A percentile compares a stretch with the other conserved stretches of the same genome.
phyloP scores from a whole-genome alignment of 92 coral and sea anemone genomes.

The Siderastrea radians region DNA sequence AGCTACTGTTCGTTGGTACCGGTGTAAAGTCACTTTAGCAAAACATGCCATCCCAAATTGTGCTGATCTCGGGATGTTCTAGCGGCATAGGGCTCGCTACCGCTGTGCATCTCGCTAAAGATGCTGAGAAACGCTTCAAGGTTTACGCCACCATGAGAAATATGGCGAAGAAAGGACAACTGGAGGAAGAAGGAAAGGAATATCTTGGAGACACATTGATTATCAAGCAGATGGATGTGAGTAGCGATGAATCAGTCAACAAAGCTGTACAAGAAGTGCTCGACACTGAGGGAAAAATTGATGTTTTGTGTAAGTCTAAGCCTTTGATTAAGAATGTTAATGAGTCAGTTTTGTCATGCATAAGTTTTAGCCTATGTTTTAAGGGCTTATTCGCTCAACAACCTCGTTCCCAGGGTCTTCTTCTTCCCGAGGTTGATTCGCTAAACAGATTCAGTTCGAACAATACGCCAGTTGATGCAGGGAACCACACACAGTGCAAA shows the following conservation, averaged over 20 bases:
- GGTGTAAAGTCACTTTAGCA: too few relatives aligned
- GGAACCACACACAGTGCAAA: too few relatives aligned
- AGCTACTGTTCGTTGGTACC: too few relatives aligned
- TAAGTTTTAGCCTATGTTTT: too few relatives aligned
- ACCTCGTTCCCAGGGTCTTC: too few relatives aligned
- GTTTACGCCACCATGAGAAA: conserved; percentile 96
- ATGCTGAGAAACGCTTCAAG: conserved; percentile 82
- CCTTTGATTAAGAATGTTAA: too few relatives aligned
- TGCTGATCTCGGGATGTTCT: background rate
- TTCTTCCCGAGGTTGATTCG: too few relatives aligned
- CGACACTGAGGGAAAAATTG: background rate
- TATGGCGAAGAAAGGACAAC: conserved; percentile 73
- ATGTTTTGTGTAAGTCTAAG: background rate
- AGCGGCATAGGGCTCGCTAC: background rate
- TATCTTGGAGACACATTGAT: background rate
- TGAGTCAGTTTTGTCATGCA: too few relatives aligned
- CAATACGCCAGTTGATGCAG: too few relatives aligned
- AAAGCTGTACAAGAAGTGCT: background rate
- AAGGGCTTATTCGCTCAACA: too few relatives aligned
- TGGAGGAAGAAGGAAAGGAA: conserved; percentile 34
- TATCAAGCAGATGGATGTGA: background rate
- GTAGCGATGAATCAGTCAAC: background rate
- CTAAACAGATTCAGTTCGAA: too few relatives aligned
- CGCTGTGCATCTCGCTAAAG: background rate
- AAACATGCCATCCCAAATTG: too few relatives aligned